Conservation (phyloP, 2,888 invertebrate species). For the Andricus curvator region DNA sequence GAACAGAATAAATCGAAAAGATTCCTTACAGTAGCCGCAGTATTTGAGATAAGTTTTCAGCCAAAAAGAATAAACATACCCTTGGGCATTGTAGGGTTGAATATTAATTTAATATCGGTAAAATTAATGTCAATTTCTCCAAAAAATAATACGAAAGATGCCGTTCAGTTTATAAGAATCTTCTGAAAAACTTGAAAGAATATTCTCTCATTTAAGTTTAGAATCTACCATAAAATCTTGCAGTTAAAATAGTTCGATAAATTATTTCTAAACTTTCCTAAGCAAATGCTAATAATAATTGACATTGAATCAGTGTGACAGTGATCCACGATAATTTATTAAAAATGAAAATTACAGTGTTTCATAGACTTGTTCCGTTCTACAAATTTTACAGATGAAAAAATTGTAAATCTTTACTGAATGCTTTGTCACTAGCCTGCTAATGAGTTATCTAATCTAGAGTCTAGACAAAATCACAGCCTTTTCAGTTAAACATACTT, state of each 20-base stretch:
- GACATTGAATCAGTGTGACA: background rate
- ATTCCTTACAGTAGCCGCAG: background rate
- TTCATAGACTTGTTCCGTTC: slow-evolving; percentile 1
- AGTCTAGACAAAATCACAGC: slow-evolving; percentile 6
- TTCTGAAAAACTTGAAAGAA: background rate
- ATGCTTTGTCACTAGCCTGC: background rate
- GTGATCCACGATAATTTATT: slow-evolving; percentile 18
- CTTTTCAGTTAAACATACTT: slow-evolving; percentile 3
- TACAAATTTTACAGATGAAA: slow-evolving; percentile 19
- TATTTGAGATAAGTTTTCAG: background rate
- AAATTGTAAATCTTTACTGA: background rate
- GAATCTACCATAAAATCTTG: slow-evolving; percentile 5
- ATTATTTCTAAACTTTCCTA: background rate
- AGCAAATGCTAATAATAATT: background rate
- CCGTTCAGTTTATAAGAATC: background rate
- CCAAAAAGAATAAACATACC: background rate
- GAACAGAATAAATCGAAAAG: background rate
- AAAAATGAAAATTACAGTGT: slow-evolving; percentile 11
- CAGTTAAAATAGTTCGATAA: background rate
- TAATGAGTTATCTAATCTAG: background rate
- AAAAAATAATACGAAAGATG: background rate
- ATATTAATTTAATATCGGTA: background rate
- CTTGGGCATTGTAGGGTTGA: background rate
- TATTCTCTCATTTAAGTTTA: background rate
- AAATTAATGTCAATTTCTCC: background rate